Evolutionary conservation across 2,888 invertebrate species (phyloP).

Genomic region (Cacoxenus indagator): DNA sequence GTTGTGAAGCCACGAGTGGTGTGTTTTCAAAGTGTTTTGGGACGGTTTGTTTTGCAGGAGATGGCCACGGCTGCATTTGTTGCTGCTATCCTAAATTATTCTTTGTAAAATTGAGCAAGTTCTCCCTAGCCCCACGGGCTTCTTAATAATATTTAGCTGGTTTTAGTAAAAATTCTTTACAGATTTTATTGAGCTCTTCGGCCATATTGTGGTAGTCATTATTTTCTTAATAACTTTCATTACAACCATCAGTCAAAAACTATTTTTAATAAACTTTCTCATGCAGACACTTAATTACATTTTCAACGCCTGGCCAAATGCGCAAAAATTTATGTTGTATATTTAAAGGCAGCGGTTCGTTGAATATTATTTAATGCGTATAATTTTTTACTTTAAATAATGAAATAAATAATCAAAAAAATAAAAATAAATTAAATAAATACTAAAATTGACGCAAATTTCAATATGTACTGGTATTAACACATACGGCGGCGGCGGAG

Average conservation of each 20-base stretch:
- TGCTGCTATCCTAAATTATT: no score
- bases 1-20: not conserved
- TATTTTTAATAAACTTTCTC: not conserved
- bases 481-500: not conserved
- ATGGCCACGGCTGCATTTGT: no score
- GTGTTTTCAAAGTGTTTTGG: no score
- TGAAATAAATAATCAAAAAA: conserved; percentile 17
- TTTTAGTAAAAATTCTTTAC: not conserved
- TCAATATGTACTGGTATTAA: conserved; percentile 10
- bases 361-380: not conserved
- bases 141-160: no score
- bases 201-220: no score
- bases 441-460: conserved; percentile 8
- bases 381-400: conserved; percentile 12
- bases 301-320: not conserved
- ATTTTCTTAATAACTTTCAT: not conserved
- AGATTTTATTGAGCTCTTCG: not conserved
- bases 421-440: conserved; percentile 5
- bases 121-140: no score
- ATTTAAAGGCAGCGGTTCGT: not conserved
- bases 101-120: no score
- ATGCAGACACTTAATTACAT: not conserved
- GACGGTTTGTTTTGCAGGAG: no score
- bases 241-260: not conserved
- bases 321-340: not conserved